A percentile compares a stretch with the other conserved stretches of the same genome.
Conservation (phyloP, 2,888 invertebrate genomes). For the Ferdinandea cuprea region DNA sequence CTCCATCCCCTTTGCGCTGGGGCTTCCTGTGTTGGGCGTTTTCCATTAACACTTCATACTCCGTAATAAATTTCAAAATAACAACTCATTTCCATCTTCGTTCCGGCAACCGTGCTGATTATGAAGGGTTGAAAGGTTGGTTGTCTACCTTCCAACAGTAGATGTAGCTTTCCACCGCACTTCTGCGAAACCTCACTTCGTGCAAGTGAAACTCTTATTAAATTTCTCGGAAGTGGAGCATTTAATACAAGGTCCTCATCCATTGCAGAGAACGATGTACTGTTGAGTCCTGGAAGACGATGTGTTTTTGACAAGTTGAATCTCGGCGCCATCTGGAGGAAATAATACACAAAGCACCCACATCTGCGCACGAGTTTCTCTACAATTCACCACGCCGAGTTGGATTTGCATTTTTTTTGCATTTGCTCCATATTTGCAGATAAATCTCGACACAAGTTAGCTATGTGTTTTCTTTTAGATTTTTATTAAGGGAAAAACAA, state of each 20-base stretch:
- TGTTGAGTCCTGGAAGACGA: conserved; percentile 30
- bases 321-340: conserved; percentile 49
- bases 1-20: conserved; percentile 4
- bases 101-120: conserved; percentile 39
- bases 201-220: conserved; percentile 31
- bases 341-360: not conserved
- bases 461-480: conserved; percentile 25
- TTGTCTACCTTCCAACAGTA: not conserved
- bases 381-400: conserved; percentile 42
- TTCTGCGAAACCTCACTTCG: not conserved
- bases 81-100: conserved; percentile 70
- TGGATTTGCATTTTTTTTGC: conserved; percentile 11
- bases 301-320: not conserved
- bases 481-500: conserved; percentile 17
- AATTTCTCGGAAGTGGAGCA: conserved; percentile 10
- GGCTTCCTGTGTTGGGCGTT: conserved; percentile 58
- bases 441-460: conserved; percentile 51
- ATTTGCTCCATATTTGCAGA: conserved; percentile 47
- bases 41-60: conserved; percentile 74
- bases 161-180: not conserved
- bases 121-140: conserved; percentile 10
- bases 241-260: not conserved
- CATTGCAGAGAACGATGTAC: conserved; percentile 32
- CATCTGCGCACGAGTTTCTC: conserved; percentile 43
- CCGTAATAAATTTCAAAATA: conserved; percentile 68